Percentiles rank a stretch among this genome's conserved stretches.
Conservation (phyloP, 2,797 vertebrate species). For the Trichosurus vulpecula region DNA sequence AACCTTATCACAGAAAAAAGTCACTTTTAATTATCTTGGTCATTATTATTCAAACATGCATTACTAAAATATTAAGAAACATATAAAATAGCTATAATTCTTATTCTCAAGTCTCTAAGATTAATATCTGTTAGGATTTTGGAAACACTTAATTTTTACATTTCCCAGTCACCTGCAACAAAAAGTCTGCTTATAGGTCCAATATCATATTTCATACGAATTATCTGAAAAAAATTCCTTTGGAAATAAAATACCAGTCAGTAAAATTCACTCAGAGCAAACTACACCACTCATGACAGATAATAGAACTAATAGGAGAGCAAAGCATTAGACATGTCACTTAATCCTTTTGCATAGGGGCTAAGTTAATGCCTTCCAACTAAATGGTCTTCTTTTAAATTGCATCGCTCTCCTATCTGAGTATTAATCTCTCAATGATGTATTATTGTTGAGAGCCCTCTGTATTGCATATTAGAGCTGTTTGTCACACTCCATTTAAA, state of each 20-base stretch:
- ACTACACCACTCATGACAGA: background rate
- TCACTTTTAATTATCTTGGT: background rate
- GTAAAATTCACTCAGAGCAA: background rate
- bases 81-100: background rate
- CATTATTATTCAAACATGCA: background rate
- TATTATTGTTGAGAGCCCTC: background rate
- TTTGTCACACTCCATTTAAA: constrained; percentile 59
- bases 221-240: background rate
- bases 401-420: background rate
- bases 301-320: constrained; percentile 5
- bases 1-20: background rate
- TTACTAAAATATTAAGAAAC: background rate
- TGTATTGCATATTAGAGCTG: background rate
- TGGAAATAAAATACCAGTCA: background rate
- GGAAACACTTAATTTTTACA: background rate
- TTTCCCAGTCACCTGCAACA: background rate
- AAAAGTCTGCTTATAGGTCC: background rate
- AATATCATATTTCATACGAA: fast-evolving
- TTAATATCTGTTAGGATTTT: background rate
- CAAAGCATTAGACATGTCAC: background rate
- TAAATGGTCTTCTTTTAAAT: constrained; percentile 31
- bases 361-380: constrained; percentile 23
- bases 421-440: constrained; percentile 61
- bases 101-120: background rate
- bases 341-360: background rate